phyloP scores from a whole-genome alignment of 2,113 vertebrate genomes.

The Calonectris borealis region DNA sequence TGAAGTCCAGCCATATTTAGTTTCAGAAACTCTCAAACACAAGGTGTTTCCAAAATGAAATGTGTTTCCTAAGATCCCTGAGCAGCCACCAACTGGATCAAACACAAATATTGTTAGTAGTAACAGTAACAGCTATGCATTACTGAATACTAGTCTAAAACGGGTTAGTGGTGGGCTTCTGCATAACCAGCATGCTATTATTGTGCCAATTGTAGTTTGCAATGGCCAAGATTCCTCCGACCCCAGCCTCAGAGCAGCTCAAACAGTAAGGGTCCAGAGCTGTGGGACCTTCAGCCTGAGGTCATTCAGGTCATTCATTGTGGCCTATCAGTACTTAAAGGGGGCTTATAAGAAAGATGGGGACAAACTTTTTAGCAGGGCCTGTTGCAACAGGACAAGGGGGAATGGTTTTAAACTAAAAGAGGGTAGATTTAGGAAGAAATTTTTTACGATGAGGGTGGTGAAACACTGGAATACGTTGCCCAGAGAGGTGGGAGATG shows the following conservation, averaged over 20 bases:
- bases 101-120: not conserved
- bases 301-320: not conserved
- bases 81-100: not conserved
- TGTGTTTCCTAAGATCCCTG: conserved; percentile 4
- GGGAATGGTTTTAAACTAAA: too few relatives aligned
- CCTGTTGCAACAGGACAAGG: too few relatives aligned
- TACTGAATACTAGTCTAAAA: not conserved
- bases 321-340: too few relatives aligned
- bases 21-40: conserved; percentile 41
- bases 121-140: not conserved
- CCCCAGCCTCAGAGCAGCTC: not conserved
- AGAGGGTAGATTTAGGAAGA: too few relatives aligned
- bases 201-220: not conserved
- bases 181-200: not conserved
- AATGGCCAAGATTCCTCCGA: not conserved
- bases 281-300: not conserved
- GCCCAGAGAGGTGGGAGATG: too few relatives aligned
- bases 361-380: too few relatives aligned
- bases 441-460: too few relatives aligned
- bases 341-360: too few relatives aligned
- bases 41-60: conserved; percentile 44
- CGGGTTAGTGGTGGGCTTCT: not conserved
- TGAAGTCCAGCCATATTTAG: conserved; percentile 21
- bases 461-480: too few relatives aligned
- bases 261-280: not conserved